Base-by-base conservation (phyloP, 2,113 vertebrate species). In the Poeciliopsis retropinna region DNA sequence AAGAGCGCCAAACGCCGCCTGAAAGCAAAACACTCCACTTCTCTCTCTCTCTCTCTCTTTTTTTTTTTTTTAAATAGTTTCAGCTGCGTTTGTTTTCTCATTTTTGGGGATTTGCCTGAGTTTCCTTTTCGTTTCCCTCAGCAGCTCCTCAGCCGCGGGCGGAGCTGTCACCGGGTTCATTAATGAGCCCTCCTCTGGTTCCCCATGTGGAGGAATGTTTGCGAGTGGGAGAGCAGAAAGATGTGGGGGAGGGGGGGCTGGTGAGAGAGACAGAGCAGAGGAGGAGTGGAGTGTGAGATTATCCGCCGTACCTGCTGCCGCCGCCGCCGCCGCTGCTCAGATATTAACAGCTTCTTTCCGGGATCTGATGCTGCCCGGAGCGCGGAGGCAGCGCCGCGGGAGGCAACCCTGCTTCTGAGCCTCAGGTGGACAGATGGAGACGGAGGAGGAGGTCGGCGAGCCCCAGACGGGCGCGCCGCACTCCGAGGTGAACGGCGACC, bases 361-460 rank as follows among this genome's bases (percentile, higher is more conserved):
- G 78, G 84, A 72, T 85, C 92, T 72, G 78, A 91, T 90, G 89
- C 91, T 90, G 91, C 83, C 80, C 78, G 80, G 80, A 81, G 70
- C 62, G 83, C 82, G 90, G 86, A 87, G 83, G 84, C 79, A 84
- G 90, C 80, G 74, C 79, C 5, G 80, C 62, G 65, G 75, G 83
- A 86, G 73, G 73, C 80, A 34, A 76, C 13, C 27, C 83, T 81
- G 75, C 86, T 60, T 80, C 81, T 84, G 62, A 82, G 67, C 81
- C 57, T 75, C 71, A 73, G 81, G 94, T 95, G 34, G 34, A 37
- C 34, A 11, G 34, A 37, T 37, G 34, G 34, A 37, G 34, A 37
- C 34, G 93, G 93, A 94, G 91, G 92, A 92, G 92, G 94, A 92
- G 90, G 91, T 91, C 83, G 88, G 85, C 3, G 87, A 89, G 84